A percentile compares a stretch with the other conserved stretches of the same genome.
These are phyloP conservation scores for Sinocyclocheilus grahami DNA, from an alignment of 2,113 vertebrate species.

Conservation along the genomic window DNA sequence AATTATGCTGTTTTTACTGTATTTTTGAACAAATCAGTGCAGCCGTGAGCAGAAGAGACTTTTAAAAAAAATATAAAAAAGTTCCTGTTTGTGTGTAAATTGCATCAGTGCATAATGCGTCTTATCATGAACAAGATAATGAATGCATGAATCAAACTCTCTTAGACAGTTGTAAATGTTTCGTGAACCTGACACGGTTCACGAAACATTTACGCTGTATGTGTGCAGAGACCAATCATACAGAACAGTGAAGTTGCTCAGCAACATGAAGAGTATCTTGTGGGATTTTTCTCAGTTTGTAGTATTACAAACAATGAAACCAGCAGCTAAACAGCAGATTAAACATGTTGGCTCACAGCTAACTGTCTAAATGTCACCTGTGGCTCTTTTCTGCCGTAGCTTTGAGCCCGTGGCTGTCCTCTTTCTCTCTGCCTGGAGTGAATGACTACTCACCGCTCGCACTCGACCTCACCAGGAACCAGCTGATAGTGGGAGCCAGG, in stretches of 20 bases:
- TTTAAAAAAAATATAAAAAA: too few relatives aligned
- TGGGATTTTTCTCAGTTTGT: background rate
- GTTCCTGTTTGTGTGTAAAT: background rate
- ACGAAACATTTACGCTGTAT: background rate
- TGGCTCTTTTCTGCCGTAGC: conserved; percentile 69
- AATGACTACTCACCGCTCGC: conserved; percentile 92
- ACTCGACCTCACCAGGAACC: conserved; percentile 89
- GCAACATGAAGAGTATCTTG: background rate
- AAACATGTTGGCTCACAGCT: background rate
- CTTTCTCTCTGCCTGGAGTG: conserved; percentile 88
- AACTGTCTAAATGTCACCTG: conserved; percentile 7
- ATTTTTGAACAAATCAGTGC: background rate
- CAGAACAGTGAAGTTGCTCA: background rate
- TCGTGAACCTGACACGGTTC: too few relatives aligned
- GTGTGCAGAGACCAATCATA: background rate
- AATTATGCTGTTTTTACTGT: background rate
- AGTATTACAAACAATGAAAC: background rate
- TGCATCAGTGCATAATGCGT: background rate
- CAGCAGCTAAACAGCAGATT: background rate
- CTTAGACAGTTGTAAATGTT: background rate
- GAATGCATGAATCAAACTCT: background rate
- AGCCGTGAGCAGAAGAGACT: background rate
- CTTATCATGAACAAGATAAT: background rate
- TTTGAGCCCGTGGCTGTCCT: conserved; percentile 87
- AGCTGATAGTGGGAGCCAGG: conserved; percentile 96